Conservation (phyloP, 1,140 invertebrate species). For the Globodera rostochiensis region DNA sequence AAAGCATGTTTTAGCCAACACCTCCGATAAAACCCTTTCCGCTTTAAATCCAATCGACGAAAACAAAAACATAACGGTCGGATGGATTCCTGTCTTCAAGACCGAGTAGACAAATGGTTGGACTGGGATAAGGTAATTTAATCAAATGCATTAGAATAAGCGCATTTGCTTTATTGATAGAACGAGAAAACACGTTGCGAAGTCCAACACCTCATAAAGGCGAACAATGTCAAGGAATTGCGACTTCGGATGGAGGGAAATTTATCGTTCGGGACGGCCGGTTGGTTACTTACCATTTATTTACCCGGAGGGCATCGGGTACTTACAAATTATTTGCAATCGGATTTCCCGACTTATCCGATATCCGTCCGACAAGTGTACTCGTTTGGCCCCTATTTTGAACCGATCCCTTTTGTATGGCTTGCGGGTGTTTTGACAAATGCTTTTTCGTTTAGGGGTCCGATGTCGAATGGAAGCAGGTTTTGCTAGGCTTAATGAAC, state of each 20-base stretch:
- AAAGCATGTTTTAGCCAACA: too few species aligned
- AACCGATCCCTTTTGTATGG: neutral
- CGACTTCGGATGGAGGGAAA: slow-evolving; percentile 61
- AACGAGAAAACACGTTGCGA: slow-evolving; percentile 69
- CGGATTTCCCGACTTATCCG: neutral
- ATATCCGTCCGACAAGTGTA: too few species aligned
- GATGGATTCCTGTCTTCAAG: slow-evolving; percentile 66
- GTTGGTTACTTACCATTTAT: slow-evolving; percentile 2
- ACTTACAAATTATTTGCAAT: too few species aligned
- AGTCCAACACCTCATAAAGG: slow-evolving; percentile 69
- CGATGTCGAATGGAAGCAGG: slow-evolving; percentile 88
- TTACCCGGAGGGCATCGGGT: too few species aligned
- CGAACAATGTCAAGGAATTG: slow-evolving; percentile 69
- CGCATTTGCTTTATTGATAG: slow-evolving; percentile 57
- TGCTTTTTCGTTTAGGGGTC: slow-evolving; percentile 73
- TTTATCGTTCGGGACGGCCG: slow-evolving; percentile 79
- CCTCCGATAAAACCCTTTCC: too few species aligned
- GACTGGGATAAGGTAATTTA: slow-evolving; percentile 72
- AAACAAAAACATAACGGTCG: too few species aligned
- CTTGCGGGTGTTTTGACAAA: neutral
- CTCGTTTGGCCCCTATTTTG: neutral
- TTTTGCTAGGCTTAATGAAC: slow-evolving; percentile 90
- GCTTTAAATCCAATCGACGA: too few species aligned
- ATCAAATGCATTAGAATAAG: neutral
- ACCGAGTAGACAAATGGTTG: slow-evolving; percentile 73